Evolutionary conservation across 1,140 invertebrate species (phyloP), one percentile per base, ranked within the genome.

Genomic region (Sitobion miscanthi): DNA sequence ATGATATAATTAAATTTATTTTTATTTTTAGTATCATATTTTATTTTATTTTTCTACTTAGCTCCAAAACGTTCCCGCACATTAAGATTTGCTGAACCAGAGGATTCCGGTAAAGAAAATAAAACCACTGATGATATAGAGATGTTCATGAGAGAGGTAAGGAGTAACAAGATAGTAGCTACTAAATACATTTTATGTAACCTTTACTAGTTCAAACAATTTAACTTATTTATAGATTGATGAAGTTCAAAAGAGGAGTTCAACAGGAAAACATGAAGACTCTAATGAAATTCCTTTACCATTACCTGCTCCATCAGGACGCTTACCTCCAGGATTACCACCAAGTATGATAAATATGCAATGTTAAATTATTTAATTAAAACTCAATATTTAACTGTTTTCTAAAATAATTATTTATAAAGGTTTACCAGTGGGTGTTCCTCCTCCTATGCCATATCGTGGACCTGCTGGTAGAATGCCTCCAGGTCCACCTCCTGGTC

Each of bases 221-320:
- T 93, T 35, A 69, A 49, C 77, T 93, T 89, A 38, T 93, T 20
- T 94, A 35, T 94, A 94, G 94, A 98, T 98, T 97, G 97, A 98
- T 95, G 97, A 97, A 85, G 97, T 97, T 0, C 97, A 98, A 94
- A 97, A 97, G 94, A 97, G 97, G 97, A 86, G 97, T 97, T 0
- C 97, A 97, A 94, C 97, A 96, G 94, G 97, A 97, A 94, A 96
- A 96, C 11, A 30, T 38, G 57, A 88, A 87, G 91, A 93, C 17
- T 47, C 88, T 45, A 82, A 94, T 69, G 89, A 93, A 93, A 77
- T 94, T 77, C 20, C 69, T 30, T 52, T 94, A 88, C 93, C 94
- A 35, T 91, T 94, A 49, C 94, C 95, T 38, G 94, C 94, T 47
- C 94, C 94, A 93, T 94, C 94, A 21, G 94, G 94, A n/a, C 94